Conservation (phyloP, 2,113 vertebrate species). For the Thomomys bottae region DNA sequence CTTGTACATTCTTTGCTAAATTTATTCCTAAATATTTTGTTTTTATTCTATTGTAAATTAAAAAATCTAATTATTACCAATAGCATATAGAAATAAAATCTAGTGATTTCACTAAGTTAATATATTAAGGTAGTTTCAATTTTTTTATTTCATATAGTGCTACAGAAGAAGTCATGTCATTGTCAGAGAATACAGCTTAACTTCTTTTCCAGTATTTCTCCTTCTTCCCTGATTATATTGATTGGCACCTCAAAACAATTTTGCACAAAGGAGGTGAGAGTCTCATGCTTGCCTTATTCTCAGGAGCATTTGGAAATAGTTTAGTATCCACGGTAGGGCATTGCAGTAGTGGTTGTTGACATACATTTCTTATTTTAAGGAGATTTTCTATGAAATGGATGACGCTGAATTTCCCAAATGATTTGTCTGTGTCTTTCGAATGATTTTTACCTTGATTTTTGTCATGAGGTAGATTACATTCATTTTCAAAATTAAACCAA, state of each 20-base stretch:
- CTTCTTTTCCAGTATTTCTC: not conserved
- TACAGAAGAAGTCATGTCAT: not conserved
- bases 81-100: not conserved
- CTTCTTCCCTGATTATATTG: not conserved
- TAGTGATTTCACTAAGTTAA: not conserved
- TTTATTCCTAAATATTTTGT: conserved; percentile 27
- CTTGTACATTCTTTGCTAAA: not conserved
- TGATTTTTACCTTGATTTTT: conserved; percentile 24
- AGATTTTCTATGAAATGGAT: not conserved
- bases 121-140: too few species aligned
- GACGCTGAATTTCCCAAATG: not conserved
- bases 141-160: not conserved
- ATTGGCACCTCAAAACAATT: not conserved
- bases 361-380: not conserved
- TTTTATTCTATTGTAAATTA: not conserved
- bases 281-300: not conserved
- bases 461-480: not conserved
- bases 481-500: conserved; percentile 55
- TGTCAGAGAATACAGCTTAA: not conserved
- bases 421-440: conserved; percentile 19
- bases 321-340: not conserved
- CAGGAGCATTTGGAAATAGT: not conserved
- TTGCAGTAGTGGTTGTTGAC: not conserved
- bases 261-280: not conserved
- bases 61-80: not conserved